Percentiles rank a stretch among this genome's conserved stretches.
Evolutionary conservation across 2,113 vertebrate genomes (phyloP).

Genomic region (Syngnathoides biaculeatus): DNA sequence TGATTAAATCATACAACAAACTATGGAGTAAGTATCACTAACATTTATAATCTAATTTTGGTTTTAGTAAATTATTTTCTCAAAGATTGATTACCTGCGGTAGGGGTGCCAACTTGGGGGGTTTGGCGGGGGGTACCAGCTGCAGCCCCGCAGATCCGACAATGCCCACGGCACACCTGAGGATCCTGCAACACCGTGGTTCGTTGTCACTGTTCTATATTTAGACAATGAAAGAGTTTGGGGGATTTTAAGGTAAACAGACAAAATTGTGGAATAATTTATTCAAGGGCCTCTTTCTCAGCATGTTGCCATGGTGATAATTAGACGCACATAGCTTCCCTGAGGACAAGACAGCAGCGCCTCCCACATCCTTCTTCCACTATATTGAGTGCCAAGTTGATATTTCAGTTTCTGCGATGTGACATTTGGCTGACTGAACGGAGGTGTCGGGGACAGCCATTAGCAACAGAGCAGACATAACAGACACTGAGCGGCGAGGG

Average conservation of each 20-base stretch:
- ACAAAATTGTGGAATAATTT: background rate
- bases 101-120: no score
- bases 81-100: no score
- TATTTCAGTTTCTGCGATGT: slow-evolving; percentile 71
- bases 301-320: slow-evolving; percentile 35
- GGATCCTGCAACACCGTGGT: no score
- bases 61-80: no score
- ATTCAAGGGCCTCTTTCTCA: slow-evolving; percentile 9
- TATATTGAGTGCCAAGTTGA: slow-evolving; percentile 69
- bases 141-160: no score
- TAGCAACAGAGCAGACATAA: slow-evolving; percentile 46
- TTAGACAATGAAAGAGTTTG: no score
- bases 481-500: slow-evolving; percentile 25
- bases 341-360: slow-evolving; percentile 50
- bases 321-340: slow-evolving; percentile 36
- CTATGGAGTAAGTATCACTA: no score
- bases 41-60: no score
- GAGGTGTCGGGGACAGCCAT: slow-evolving; percentile 64
- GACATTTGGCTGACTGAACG: slow-evolving; percentile 77
- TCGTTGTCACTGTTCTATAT: no score
- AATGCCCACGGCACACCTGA: no score
- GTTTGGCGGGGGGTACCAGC: no score
- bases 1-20: no score
- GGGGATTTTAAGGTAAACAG: background rate
- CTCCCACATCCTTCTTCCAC: slow-evolving; percentile 49